These are phyloP conservation scores for Pachycephus smyrnensis DNA, from an alignment of 2,888 invertebrate species.

Conservation along the genomic window DNA sequence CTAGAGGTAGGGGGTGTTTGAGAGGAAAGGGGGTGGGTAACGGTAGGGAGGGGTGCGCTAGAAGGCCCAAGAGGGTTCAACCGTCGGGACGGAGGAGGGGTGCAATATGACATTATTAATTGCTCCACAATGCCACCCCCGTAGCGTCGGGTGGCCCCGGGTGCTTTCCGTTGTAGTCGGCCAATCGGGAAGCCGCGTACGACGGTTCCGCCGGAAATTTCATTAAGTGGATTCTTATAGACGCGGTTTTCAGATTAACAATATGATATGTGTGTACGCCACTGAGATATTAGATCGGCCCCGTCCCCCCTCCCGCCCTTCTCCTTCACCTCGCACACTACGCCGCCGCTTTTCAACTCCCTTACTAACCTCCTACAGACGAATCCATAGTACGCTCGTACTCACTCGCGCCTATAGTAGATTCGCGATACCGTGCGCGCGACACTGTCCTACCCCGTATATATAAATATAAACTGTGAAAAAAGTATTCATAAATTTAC, in stretches of 20 bases:
- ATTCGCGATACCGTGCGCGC: not conserved
- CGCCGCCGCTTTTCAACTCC: not conserved
- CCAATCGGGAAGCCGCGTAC: slow-evolving; percentile 45
- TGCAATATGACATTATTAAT: slow-evolving; percentile 63
- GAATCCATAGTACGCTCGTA: not conserved
- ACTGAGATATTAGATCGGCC: slow-evolving; percentile 37
- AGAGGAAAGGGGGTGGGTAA: slow-evolving; percentile 14
- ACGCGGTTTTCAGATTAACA: slow-evolving; percentile 61
- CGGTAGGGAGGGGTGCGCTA: slow-evolving; percentile 19
- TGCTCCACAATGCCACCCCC: slow-evolving; percentile 55
- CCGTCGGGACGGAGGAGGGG: slow-evolving; percentile 33
- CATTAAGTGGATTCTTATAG: slow-evolving; percentile 64
- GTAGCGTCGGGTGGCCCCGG: slow-evolving; percentile 32
- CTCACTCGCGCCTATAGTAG: not conserved
- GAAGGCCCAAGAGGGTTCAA: slow-evolving; percentile 14
- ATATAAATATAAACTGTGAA: no score
- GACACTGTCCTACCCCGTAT: not conserved
- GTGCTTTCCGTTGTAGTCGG: slow-evolving; percentile 41
- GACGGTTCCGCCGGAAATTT: slow-evolving; percentile 56
- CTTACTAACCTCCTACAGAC: not conserved
- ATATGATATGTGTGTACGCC: slow-evolving; percentile 52
- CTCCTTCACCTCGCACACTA: not conserved
- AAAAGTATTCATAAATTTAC: no score
- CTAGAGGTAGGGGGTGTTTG: slow-evolving; percentile 20
- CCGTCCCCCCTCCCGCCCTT: slow-evolving; percentile 12